A percentile compares a stretch with the other conserved stretches of the same genome.
Conservation (phyloP, 2,797 vertebrate genomes). For the Nasua narica region DNA sequence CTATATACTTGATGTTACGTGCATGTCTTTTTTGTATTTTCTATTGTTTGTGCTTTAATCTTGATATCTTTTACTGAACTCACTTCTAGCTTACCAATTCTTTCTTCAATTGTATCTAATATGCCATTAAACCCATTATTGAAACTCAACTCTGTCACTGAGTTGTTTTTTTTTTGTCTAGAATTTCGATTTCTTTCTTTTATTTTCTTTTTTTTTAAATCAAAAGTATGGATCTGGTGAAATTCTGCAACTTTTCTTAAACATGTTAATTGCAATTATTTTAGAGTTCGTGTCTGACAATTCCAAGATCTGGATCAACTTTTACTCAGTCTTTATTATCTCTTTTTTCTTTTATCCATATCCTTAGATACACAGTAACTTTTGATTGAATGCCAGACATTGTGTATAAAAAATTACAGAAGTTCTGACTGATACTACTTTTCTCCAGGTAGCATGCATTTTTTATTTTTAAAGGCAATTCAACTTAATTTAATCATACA, state of each 20-base stretch:
- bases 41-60: background rate
- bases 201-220: background rate
- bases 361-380: background rate
- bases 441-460: background rate
- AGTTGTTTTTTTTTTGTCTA: background rate
- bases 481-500: background rate
- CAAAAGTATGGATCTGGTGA: background rate
- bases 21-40: background rate
- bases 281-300: background rate
- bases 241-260: background rate
- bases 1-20: background rate
- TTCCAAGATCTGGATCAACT: background rate
- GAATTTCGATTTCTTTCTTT: background rate
- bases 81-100: background rate
- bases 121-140: background rate
- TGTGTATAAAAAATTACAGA: background rate
- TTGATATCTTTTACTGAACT: background rate
- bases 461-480: background rate
- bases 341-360: background rate
- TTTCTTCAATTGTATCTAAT: background rate
- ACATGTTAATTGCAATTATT: background rate
- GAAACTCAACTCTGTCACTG: background rate
- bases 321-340: background rate
- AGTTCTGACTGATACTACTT: background rate
- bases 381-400: background rate